Evolutionary conservation across 2,888 invertebrate genomes (phyloP).

Genomic region (Drosophila mimetica): DNA sequence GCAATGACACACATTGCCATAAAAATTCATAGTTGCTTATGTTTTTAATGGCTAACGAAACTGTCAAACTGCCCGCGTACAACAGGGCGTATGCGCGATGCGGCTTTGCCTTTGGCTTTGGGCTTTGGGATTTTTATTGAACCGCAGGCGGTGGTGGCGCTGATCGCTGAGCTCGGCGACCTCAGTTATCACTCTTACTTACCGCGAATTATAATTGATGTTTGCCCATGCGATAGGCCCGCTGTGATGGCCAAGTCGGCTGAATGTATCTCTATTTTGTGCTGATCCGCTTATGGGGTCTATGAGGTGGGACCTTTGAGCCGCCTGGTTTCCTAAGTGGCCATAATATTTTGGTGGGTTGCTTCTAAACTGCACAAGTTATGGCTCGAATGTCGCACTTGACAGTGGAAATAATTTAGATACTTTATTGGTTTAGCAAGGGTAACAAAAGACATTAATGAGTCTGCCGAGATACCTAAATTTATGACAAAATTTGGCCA

Average conservation of each 20-base stretch:
- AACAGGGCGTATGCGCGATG: conserved; percentile 74
- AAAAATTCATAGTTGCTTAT: conserved; percentile 65
- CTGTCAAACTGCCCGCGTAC: too few species aligned
- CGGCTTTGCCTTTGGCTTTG: conserved; percentile 18
- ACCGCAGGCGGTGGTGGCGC: conserved; percentile 34
- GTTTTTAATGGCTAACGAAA: conserved; percentile 53
- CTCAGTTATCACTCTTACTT: conserved; percentile 81
- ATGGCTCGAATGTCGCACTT: conserved; percentile 9
- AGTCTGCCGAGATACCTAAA: conserved; percentile 1
- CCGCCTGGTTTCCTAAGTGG: conserved; percentile 4
- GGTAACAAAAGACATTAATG: conserved; percentile 7
- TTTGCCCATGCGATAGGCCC: conserved; percentile 54
- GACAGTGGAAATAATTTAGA: conserved; percentile 24
- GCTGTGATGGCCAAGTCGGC: conserved; percentile 53
- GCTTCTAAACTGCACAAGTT: conserved; percentile 20
- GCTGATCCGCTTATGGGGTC: conserved; percentile 38
- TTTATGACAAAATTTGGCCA: conserved; percentile 6
- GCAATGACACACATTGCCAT: conserved; percentile 80
- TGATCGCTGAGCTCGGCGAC: conserved; percentile 48
- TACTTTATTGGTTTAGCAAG: conserved; percentile 10
- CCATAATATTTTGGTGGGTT: neutral
- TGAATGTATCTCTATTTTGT: neutral
- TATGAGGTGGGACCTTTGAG: conserved; percentile 4
- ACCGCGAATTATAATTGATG: conserved; percentile 76
- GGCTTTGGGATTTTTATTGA: conserved; percentile 44